Conservation (phyloP, 2,113 vertebrate species). For the Apodemus sylvaticus region DNA sequence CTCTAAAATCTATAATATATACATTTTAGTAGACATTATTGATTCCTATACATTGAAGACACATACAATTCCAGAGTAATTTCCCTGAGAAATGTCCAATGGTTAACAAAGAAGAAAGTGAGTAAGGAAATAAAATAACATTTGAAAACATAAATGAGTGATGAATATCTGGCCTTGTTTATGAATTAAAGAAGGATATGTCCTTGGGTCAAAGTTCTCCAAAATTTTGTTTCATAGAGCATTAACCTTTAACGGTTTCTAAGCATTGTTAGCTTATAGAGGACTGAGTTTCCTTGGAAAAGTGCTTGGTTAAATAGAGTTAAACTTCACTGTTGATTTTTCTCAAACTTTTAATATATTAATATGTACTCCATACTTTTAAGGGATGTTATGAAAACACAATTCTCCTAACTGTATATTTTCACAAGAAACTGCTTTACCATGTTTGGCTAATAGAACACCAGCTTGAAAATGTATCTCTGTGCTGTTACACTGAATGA, state of each 20-base stretch:
- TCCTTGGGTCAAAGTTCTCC: not conserved
- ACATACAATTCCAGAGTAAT: not conserved
- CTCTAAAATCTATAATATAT: not conserved
- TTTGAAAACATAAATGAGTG: not conserved
- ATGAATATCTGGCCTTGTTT: not conserved
- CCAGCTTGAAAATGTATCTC: slow-evolving; percentile 40
- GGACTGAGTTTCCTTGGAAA: slow-evolving; percentile 34
- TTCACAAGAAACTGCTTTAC: slow-evolving; percentile 44
- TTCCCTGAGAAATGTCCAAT: not conserved
- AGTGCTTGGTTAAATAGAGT: slow-evolving; percentile 18
- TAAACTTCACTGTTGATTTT: slow-evolving; percentile 46
- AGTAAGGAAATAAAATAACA: not conserved
- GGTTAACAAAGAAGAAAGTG: not conserved
- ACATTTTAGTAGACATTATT: not conserved
- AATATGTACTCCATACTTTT: slow-evolving; percentile 13
- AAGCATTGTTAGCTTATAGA: not conserved
- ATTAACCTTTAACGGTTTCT: not conserved
- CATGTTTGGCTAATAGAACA: slow-evolving; percentile 25
- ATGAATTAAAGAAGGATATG: not conserved
- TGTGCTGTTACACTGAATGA: not conserved
- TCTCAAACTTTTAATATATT: slow-evolving; percentile 28
- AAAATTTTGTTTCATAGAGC: not conserved
- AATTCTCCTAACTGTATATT: slow-evolving; percentile 33
- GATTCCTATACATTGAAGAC: not conserved
- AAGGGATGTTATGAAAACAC: slow-evolving; percentile 41